A percentile compares a stretch with the other conserved stretches of the same genome.
phyloP scores from a whole-genome alignment of 1,140 invertebrate species.

The Cyrtorhinus lividipennis region DNA sequence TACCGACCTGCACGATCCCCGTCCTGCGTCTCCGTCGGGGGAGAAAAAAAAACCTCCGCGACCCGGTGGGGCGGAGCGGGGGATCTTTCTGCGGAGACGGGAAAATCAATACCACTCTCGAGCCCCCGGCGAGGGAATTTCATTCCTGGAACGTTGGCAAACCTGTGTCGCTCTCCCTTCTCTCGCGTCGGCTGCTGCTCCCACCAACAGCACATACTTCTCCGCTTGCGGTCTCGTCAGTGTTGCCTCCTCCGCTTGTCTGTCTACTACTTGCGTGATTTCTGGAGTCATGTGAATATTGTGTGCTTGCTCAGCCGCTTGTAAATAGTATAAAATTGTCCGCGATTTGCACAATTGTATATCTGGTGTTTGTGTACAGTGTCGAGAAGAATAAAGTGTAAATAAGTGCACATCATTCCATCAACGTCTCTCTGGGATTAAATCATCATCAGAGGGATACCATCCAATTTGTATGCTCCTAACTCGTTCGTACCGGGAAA shows the following conservation, averaged over 20 bases:
- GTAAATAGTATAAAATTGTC: not conserved
- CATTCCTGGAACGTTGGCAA: not conserved
- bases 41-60: too few relatives aligned
- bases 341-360: not conserved
- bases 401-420: not conserved
- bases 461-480: constrained; percentile 4
- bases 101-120: not conserved
- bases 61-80: not conserved
- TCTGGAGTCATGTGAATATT: not conserved
- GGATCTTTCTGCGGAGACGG: too few relatives aligned
- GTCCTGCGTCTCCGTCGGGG: not conserved
- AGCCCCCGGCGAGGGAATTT: not conserved
- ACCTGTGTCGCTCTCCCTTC: not conserved
- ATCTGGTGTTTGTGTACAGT: constrained; percentile 14
- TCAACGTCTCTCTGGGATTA: not conserved
- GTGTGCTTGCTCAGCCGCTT: not conserved
- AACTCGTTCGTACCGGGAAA: constrained; percentile 19
- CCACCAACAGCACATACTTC: not conserved
- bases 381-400: not conserved
- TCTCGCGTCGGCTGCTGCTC: not conserved
- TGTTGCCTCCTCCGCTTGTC: constrained; percentile 4
- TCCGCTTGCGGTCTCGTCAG: constrained; percentile 1
- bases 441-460: not conserved
- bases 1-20: not conserved
- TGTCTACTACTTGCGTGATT: not conserved